Conservation (phyloP, 2,888 invertebrate genomes). For the Sylvicola fuscatus region DNA sequence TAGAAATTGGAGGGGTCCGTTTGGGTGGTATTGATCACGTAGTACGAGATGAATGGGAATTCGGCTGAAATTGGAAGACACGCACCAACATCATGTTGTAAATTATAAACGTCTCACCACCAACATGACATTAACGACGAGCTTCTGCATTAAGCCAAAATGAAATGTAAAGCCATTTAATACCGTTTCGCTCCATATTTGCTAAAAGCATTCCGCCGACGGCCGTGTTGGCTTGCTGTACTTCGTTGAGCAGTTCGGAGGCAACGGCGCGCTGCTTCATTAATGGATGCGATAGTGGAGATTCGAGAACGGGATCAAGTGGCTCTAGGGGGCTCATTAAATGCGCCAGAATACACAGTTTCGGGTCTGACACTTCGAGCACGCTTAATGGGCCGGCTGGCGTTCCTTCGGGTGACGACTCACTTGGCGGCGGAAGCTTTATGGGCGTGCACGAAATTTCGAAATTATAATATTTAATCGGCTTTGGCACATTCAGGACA, state of each 20-base stretch:
- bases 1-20: conserved; percentile 73
- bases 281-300: conserved; percentile 60
- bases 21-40: conserved; percentile 71
- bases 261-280: conserved; percentile 59
- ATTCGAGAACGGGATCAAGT: conserved; percentile 67
- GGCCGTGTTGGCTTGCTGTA: conserved; percentile 45
- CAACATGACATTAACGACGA: no score
- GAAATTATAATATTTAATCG: no score
- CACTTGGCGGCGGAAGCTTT: conserved; percentile 41
- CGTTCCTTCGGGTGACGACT: conserved; percentile 32
- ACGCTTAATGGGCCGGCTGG: conserved; percentile 40
- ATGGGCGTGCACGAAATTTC: no score
- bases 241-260: conserved; percentile 53
- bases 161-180: conserved; percentile 9
- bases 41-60: conserved; percentile 81
- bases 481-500: no score
- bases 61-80: no score
- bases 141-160: no score
- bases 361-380: conserved; percentile 72
- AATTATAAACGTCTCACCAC: no score
- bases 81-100: no score
- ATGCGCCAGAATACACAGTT: conserved; percentile 70
- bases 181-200: conserved; percentile 71
- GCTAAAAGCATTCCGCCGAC: conserved; percentile 69
- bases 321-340: conserved; percentile 77